Percentiles rank a stretch among this genome's conserved stretches.
phyloP scores from a whole-genome alignment of 2,797 vertebrate genomes.

The Microcaecilia unicolor region DNA sequence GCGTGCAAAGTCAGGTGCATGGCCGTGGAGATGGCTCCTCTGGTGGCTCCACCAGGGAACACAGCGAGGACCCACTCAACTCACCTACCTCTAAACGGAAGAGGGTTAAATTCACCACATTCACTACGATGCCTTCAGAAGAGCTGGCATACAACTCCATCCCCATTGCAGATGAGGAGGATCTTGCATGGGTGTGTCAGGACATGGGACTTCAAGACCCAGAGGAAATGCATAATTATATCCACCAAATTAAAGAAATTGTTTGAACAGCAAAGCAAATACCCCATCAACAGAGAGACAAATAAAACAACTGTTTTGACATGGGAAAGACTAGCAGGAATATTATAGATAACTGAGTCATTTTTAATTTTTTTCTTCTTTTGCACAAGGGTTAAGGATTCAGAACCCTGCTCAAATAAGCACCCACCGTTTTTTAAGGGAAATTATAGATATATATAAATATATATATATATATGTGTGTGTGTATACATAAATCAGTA shows the following conservation, averaged over 20 bases:
- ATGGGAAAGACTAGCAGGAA: too few relatives aligned
- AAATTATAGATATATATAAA: too few relatives aligned
- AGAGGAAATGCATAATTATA: slow-evolving; percentile 87
- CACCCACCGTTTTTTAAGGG: too few relatives aligned
- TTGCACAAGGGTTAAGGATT: too few relatives aligned
- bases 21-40: slow-evolving; percentile 91
- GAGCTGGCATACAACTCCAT: slow-evolving; percentile 94
- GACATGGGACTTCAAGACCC: slow-evolving; percentile 92
- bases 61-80: slow-evolving; percentile 79
- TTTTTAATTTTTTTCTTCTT: too few relatives aligned
- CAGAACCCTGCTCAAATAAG: too few relatives aligned
- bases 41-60: slow-evolving; percentile 81
- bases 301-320: too few relatives aligned
- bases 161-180: slow-evolving; percentile 84
- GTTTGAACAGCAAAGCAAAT: too few relatives aligned
- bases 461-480: too few relatives aligned
- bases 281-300: too few relatives aligned
- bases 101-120: slow-evolving; percentile 96
- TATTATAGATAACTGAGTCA: too few relatives aligned
- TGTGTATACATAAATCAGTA: too few relatives aligned
- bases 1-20: slow-evolving; percentile 92
- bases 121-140: slow-evolving; percentile 85
- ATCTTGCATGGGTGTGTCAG: slow-evolving; percentile 95
- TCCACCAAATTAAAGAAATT: slow-evolving; percentile 96
- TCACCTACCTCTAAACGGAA: slow-evolving; percentile 96